Base-by-base conservation (phyloP, 2,113 vertebrate genomes). In the Ginglymostoma cirratum region DNA sequence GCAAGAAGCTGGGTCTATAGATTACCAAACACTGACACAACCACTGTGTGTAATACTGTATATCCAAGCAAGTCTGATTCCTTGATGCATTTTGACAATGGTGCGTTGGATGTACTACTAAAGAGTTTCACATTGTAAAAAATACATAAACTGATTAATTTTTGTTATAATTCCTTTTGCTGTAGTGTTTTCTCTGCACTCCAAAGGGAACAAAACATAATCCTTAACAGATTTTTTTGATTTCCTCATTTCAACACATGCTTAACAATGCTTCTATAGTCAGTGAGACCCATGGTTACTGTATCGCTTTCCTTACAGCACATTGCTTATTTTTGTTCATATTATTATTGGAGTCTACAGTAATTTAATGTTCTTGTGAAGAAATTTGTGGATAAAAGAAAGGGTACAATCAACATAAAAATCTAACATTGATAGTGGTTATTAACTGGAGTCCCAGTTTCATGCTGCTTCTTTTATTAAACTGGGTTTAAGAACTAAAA, bases 391-490 rank as follows among this genome's bases (percentile, higher is more conserved):
- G 10, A 90, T 61, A n/a, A 90, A 90, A 61, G 45, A 90, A 34
- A 61, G 52, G 27, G 34, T 61, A 90, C 87, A 90, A 61, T 30
- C 52, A 61, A 90, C 30, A 34, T n/a, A 90, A 90, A 90, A 61
- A 90, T 90, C 48, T 30, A 30, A 61, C 5, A 12, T 61, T 90
- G 87, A 90, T 90, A 61, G 87, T 61, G 23, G 30, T 52, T 61
- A n/a, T 90, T 90, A 90, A 90, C 24, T 61, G 48, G 48, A 61
- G 55, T 61, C 87, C 30, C 5, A 90, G 55, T 45, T 61, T 61
- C 87, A 90, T 61, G 48, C 87, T 90, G 87, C 48, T 90, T 30
- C 30, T 61, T 61, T 90, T 90, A 90, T 90, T 90, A 55, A 90
- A 90, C 48, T 90, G 15, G 87, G 27, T 61, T 90, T 90, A 61